Evolutionary conservation across 2,113 vertebrate species (phyloP).

Genomic region (Ailurus styani): DNA sequence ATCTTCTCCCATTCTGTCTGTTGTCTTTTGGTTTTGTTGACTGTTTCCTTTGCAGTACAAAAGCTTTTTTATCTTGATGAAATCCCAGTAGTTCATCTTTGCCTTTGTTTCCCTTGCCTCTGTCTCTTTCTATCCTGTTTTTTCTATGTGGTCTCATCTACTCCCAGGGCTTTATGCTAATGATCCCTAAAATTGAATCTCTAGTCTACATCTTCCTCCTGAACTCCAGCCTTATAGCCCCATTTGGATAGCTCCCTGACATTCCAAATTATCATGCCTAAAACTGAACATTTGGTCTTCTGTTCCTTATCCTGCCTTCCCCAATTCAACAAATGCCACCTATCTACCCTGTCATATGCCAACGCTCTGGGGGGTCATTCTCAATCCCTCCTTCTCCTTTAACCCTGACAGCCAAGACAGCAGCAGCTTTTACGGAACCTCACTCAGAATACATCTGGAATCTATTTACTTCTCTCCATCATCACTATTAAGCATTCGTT

Average conservation of each 20-base stretch:
- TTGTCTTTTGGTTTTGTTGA: no score
- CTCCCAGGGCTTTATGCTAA: neutral
- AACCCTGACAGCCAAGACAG: neutral
- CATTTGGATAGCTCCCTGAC: neutral
- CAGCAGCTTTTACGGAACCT: neutral
- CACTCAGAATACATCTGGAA: neutral
- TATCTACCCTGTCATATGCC: neutral
- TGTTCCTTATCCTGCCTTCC: neutral
- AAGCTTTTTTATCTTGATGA: no score
- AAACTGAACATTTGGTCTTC: neutral
- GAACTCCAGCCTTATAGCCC: neutral
- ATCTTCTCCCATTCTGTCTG: no score
- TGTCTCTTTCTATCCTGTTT: neutral
- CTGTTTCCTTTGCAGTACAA: no score
- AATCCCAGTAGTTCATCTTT: no score
- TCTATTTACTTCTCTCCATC: neutral
- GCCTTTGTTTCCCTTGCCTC: no score
- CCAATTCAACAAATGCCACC: neutral
- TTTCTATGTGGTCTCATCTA: neutral
- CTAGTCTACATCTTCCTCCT: neutral
- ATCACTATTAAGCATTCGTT: neutral
- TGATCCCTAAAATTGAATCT: neutral
- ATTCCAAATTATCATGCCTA: neutral
- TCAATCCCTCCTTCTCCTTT: neutral
- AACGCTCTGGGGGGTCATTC: neutral